Conservation (phyloP, 2,888 invertebrate genomes). For the Idaea biselata region DNA sequence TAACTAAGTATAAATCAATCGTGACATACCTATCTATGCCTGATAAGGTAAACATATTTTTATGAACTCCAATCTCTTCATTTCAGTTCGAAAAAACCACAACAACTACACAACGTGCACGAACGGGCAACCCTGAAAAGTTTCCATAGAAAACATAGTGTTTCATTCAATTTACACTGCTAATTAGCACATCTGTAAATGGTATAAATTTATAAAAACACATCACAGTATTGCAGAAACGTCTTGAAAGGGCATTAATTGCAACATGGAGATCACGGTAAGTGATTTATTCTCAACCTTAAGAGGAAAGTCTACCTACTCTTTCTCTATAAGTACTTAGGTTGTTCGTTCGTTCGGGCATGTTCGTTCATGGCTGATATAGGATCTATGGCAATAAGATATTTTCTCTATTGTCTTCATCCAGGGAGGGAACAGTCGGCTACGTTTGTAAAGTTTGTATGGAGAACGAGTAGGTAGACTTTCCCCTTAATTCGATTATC, state of each 20-base stretch:
- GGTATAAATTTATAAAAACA: constrained; percentile 28
- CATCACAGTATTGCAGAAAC: constrained; percentile 26
- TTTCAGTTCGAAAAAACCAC: background rate
- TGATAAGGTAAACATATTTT: background rate
- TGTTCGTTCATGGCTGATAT: too few species aligned
- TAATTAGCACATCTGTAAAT: constrained; percentile 39
- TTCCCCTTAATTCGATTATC: too few species aligned
- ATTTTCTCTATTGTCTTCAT: too few species aligned
- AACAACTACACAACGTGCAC: constrained; percentile 6
- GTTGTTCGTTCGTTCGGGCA: too few species aligned
- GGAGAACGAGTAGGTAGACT: too few species aligned
- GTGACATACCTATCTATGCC: background rate
- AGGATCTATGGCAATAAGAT: too few species aligned
- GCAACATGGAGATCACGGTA: constrained; percentile 40
- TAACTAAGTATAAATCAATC: background rate
- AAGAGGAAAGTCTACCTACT: too few species aligned
- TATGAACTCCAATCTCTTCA: background rate
- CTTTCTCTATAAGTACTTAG: too few species aligned
- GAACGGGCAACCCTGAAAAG: constrained; percentile 9
- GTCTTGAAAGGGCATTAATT: constrained; percentile 20
- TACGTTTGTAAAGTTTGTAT: too few species aligned
- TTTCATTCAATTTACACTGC: constrained; percentile 1
- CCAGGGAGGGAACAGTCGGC: too few species aligned
- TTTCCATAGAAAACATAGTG: background rate
- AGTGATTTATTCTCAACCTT: constrained; percentile 25